phyloP scores from a whole-genome alignment of 2,888 invertebrate genomes.

The Drepanosiphum platanoidis region DNA sequence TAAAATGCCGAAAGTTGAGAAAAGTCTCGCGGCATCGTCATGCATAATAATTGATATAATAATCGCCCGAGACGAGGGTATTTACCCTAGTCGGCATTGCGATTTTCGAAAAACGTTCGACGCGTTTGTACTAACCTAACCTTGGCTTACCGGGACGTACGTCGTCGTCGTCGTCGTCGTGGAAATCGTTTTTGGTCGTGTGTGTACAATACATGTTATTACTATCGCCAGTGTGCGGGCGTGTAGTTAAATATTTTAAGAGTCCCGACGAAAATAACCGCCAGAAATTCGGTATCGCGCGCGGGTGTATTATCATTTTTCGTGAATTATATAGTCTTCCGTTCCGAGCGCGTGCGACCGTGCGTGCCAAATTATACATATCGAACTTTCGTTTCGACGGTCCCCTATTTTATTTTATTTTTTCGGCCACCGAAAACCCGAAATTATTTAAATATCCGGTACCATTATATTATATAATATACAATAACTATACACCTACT shows the following conservation, averaged over 20 bases:
- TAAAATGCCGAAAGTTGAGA: too few relatives aligned
- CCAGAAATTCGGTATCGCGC: not conserved
- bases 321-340: slow-evolving; percentile 35
- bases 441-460: slow-evolving; percentile 32
- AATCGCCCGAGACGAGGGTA: too few relatives aligned
- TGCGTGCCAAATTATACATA: slow-evolving; percentile 43
- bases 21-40: too few relatives aligned
- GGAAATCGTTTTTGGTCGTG: not conserved
- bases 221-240: not conserved
- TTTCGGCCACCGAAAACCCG: slow-evolving; percentile 29
- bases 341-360: slow-evolving; percentile 8
- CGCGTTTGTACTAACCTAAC: too few relatives aligned
- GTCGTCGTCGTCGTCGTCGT: too few relatives aligned
- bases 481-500: slow-evolving; percentile 6
- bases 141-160: too few relatives aligned
- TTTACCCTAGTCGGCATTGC: too few relatives aligned
- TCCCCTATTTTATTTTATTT: too few relatives aligned
- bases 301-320: slow-evolving; percentile 40
- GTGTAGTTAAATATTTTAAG: slow-evolving; percentile 34
- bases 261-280: slow-evolving; percentile 18
- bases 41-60: too few relatives aligned
- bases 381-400: slow-evolving; percentile 14
- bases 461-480: too few relatives aligned
- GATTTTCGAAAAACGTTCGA: too few relatives aligned
- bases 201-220: not conserved